These are phyloP conservation scores for Odocoileus hemionus DNA, from an alignment of 2,113 vertebrate genomes.

Conservation along the genomic window DNA sequence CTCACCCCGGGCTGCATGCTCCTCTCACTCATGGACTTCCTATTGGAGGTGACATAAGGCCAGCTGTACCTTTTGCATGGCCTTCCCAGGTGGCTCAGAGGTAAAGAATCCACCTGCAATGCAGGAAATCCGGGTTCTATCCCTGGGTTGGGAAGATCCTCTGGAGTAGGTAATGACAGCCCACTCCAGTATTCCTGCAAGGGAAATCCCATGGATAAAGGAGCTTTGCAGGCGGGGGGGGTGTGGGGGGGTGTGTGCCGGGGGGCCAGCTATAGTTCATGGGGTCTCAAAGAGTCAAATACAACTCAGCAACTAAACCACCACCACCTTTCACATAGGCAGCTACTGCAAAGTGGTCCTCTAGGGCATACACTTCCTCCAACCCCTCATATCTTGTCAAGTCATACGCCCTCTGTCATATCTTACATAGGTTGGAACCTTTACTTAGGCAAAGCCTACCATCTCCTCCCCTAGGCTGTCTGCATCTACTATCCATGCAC, in stretches of 20 bases:
- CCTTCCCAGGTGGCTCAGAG: neutral
- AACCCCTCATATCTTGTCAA: neutral
- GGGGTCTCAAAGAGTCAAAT: neutral
- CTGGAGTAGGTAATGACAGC: neutral
- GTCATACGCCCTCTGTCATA: neutral
- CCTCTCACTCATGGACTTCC: neutral
- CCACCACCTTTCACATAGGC: neutral
- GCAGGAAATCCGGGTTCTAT: neutral
- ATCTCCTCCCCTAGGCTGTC: neutral
- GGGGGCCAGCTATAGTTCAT: neutral
- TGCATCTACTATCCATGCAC: neutral
- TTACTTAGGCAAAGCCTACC: neutral
- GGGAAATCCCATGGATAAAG: neutral
- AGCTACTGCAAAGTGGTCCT: neutral
- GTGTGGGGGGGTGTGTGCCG: neutral
- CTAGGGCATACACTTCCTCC: neutral
- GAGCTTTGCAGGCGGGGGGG: neutral
- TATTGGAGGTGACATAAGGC: neutral
- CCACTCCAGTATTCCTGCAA: neutral
- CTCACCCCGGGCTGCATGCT: neutral
- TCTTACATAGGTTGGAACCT: neutral
- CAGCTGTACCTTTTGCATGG: neutral
- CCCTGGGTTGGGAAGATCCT: neutral
- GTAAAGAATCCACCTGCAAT: neutral
- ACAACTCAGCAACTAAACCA: neutral